Evolutionary conservation across 2,797 vertebrate genomes (phyloP).

Genomic region (Notolepis coatsorum): DNA sequence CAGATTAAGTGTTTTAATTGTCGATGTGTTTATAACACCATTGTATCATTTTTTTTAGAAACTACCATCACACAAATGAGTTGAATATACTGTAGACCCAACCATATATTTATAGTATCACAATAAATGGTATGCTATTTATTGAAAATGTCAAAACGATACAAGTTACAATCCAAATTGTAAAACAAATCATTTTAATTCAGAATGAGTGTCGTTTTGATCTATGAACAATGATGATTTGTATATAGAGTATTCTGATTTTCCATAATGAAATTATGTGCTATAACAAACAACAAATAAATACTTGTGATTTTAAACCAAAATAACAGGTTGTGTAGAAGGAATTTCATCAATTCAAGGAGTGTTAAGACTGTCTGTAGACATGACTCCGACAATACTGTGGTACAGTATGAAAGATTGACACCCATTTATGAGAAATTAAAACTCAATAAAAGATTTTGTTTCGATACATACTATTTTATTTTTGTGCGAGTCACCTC

Average conservation of each 20-base stretch:
- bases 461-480: too few species aligned
- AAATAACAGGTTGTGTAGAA: too few species aligned
- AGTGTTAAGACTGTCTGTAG: too few species aligned
- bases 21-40: background rate
- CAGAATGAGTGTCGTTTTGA: constrained; percentile 8
- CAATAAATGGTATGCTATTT: background rate
- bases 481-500: too few species aligned
- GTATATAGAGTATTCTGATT: background rate
- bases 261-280: constrained; percentile 21
- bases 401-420: too few species aligned
- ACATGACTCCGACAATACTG: too few species aligned
- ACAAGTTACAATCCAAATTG: background rate
- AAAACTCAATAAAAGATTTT: too few species aligned
- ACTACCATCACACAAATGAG: background rate
- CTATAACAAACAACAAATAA: too few species aligned
- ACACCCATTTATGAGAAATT: too few species aligned
- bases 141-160: background rate
- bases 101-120: background rate
- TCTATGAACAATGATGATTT: constrained; percentile 26
- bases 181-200: constrained; percentile 10
- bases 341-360: too few species aligned
- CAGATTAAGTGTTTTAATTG: constrained; percentile 1
- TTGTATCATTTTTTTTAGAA: background rate
- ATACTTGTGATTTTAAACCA: too few species aligned
- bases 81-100: too few species aligned